Base-by-base conservation (phyloP, 1,140 invertebrate genomes). In the Hormaphis cornu region DNA sequence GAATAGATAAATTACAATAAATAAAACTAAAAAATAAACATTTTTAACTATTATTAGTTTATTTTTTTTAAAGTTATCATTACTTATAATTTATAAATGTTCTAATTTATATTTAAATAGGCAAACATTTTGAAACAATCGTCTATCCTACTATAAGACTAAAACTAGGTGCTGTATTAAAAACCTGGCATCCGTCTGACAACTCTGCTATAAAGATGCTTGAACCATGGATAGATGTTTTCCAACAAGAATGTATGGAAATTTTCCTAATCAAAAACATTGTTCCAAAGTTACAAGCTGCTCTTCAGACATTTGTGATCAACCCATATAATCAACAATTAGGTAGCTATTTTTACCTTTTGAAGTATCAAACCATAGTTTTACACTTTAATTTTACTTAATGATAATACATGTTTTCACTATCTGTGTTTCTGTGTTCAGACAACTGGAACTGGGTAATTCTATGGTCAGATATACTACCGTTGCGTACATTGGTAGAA, bases 131-230 rank as follows among this genome's bases (percentile, higher is more conserved):
- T 74, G 87, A 92, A 73, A 85, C 86, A 1, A 82, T 83, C 9
- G 86, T 97, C 8, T 98, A 95, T 81, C 90, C 93, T n/a, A 86
- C 88, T 26, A 92, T 99, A 70, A 83, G 96, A 54, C 87, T 93
- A 22, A 98, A 98, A 77, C 80, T 99, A 9, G 87, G 90, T 33
- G 83, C 84, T 37, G 95, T 95, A 16, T 80, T 99, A 37, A 84
- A 83, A 0, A 87, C 86, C 33, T 99, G 97, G 97, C 88, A 92
- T 79, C 91, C 95, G 5, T 91, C 88, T 0, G 94, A 98, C 79
- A 82, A 85, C 53, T 97, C 95, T 2, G 96, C 95, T 0, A 85
- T 89, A 73, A 81, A 90, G n/a, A 93, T 98, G 80, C 81, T 99
- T 1, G 83, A 87, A 71, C 95, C 95, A 1, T 99, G 97, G 97